Evolutionary conservation across 2,113 vertebrate species (phyloP).

Genomic region (Tylochromis polylepis): DNA sequence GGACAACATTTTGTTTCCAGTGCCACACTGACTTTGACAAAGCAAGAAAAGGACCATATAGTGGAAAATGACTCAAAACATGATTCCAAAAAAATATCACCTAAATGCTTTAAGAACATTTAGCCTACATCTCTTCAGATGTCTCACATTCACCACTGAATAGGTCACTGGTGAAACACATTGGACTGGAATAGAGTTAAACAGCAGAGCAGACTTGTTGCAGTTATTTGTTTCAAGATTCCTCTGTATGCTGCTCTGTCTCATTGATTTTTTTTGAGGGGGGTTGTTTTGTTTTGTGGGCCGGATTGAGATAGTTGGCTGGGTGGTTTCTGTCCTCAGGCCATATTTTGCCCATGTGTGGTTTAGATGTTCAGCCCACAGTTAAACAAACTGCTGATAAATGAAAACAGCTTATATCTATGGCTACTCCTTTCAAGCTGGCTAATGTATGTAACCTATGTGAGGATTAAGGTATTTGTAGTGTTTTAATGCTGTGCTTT

Average conservation of each 20-base stretch:
- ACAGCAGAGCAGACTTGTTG: background rate
- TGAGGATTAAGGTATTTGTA: too few relatives aligned
- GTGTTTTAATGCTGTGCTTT: too few relatives aligned
- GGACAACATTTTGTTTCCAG: background rate
- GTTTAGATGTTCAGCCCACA: background rate
- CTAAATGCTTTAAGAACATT: background rate
- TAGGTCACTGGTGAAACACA: background rate
- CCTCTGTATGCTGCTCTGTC: background rate
- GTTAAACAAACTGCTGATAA: background rate
- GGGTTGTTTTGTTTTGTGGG: background rate
- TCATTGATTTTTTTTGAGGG: background rate
- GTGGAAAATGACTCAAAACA: background rate
- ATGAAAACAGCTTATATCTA: background rate
- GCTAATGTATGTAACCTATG: background rate
- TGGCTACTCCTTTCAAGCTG: background rate
- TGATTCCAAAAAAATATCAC: background rate
- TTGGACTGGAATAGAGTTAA: background rate
- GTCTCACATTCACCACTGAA: background rate
- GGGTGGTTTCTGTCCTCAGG: background rate
- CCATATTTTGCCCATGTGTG: background rate
- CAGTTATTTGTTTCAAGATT: background rate
- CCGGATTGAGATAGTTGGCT: background rate
- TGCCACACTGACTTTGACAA: background rate
- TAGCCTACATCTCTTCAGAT: background rate
- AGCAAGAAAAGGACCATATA: background rate